Conservation (phyloP, 2,888 invertebrate genomes). For the Tenodera sinensis region DNA sequence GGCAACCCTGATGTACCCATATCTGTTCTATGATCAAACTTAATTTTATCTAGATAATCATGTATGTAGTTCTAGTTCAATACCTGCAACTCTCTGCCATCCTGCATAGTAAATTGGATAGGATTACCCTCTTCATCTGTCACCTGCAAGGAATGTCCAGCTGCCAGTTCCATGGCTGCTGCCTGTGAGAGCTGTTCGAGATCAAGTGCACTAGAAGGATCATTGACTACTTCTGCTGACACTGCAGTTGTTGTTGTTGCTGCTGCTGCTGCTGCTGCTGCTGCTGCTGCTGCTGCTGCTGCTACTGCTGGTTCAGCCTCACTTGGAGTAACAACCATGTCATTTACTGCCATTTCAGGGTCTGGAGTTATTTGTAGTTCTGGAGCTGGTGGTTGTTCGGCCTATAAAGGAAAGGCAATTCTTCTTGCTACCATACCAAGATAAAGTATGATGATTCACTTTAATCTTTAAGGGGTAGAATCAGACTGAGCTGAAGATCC, state of each 20-base stretch:
- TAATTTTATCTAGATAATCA: too few relatives aligned
- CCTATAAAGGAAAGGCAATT: neutral
- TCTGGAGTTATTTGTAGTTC: neutral
- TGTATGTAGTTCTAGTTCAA: neutral
- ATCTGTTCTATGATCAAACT: too few relatives aligned
- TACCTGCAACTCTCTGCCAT: slow-evolving; percentile 63
- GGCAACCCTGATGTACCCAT: too few relatives aligned
- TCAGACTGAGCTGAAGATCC: too few relatives aligned
- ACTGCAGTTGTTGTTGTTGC: too few relatives aligned
- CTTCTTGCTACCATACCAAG: too few relatives aligned
- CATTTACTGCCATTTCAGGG: neutral
- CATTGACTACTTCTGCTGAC: neutral
- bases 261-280: neutral
- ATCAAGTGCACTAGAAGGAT: neutral
- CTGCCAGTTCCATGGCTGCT: slow-evolving; percentile 15
- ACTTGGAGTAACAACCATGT: neutral
- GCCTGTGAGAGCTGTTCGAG: slow-evolving; percentile 7
- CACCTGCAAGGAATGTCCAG: slow-evolving; percentile 47
- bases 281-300: neutral
- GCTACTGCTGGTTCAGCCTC: neutral
- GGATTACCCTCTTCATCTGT: slow-evolving; percentile 67
- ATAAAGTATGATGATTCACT: too few relatives aligned
- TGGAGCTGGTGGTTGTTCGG: neutral
- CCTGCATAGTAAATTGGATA: slow-evolving; percentile 63
- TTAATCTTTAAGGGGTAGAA: too few relatives aligned